Evolutionary conservation across 2,888 invertebrate genomes (phyloP).

Genomic region (Eurytoma californica): DNA sequence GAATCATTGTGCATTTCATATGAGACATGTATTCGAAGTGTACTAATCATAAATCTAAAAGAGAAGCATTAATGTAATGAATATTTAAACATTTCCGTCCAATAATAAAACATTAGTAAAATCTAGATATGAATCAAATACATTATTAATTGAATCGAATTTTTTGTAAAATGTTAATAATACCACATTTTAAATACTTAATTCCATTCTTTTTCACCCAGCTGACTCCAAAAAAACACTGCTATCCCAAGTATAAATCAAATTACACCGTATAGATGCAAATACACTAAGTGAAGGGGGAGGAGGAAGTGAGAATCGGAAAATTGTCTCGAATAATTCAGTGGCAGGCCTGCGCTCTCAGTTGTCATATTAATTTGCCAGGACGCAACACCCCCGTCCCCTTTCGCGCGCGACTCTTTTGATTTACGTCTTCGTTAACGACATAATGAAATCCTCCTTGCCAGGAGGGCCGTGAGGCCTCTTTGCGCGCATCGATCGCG

Average conservation of each 20-base stretch:
- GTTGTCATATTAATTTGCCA: constrained; percentile 46
- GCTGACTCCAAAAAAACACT: not conserved
- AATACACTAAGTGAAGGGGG: not conserved
- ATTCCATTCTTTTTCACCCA: not conserved
- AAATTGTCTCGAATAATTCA: constrained; percentile 5
- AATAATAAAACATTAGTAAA: too few species aligned
- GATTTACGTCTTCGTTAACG: constrained; percentile 51
- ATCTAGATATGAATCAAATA: too few species aligned
- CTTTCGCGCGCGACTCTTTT: constrained; percentile 43
- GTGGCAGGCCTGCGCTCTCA: constrained; percentile 14
- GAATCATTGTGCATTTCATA: too few species aligned
- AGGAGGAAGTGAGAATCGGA: too few species aligned
- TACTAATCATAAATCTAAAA: too few species aligned
- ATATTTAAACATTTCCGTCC: too few species aligned
- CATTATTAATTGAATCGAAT: too few species aligned
- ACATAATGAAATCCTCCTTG: constrained; percentile 49
- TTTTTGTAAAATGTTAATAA: too few species aligned
- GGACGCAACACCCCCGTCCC: not conserved
- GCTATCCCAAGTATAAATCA: not conserved
- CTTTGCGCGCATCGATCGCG: constrained; percentile 19
- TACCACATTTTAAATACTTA: not conserved
- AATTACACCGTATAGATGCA: not conserved
- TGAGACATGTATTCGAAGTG: too few species aligned
- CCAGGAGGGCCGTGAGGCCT: not conserved
- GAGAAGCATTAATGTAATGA: too few species aligned